A percentile compares a stretch with the other conserved stretches of the same genome.
Conservation (phyloP, 1,140 invertebrate species). For the Heliothis subflexa region DNA sequence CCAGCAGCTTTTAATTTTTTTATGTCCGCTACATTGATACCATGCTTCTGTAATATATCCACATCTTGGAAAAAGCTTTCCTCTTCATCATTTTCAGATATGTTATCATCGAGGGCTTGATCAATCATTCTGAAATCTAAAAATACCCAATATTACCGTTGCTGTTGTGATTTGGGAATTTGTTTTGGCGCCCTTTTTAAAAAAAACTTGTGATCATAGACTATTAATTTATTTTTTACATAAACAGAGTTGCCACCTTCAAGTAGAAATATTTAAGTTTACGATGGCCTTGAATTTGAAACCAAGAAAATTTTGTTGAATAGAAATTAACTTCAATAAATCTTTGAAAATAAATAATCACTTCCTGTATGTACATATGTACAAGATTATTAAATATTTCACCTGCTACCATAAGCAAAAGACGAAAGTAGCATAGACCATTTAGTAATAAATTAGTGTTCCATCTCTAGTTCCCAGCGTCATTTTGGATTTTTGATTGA, state of each 20-base stretch:
- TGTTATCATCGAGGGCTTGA: conserved; percentile 75
- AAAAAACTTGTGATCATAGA: not conserved
- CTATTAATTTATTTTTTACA: not conserved
- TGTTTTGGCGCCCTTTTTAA: not conserved
- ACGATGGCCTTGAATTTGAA: too few relatives aligned
- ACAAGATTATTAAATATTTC: too few relatives aligned
- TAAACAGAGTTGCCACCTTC: not conserved
- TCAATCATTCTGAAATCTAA: conserved; percentile 66
- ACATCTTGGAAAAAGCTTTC: conserved; percentile 87
- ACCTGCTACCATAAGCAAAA: too few relatives aligned
- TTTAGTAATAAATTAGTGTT: not conserved
- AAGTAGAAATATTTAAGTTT: not conserved
- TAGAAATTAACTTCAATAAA: too few relatives aligned
- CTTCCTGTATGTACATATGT: too few relatives aligned
- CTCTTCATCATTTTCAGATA: conserved; percentile 85
- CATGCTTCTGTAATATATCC: conserved; percentile 86
- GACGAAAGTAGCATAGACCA: not conserved
- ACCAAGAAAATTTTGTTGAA: too few relatives aligned
- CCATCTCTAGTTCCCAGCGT: conserved; percentile 12
- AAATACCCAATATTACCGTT: not conserved
- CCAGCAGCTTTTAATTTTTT: conserved; percentile 92
- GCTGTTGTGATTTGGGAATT: too few relatives aligned
- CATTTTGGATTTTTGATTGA: conserved; percentile 34
- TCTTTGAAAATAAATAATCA: too few relatives aligned
- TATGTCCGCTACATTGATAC: conserved; percentile 88